A percentile compares a stretch with the other conserved stretches of the same genome.
These are phyloP conservation scores for Chrysomallon squamiferum DNA, from an alignment of 1,140 invertebrate genomes.

Conservation along the genomic window DNA sequence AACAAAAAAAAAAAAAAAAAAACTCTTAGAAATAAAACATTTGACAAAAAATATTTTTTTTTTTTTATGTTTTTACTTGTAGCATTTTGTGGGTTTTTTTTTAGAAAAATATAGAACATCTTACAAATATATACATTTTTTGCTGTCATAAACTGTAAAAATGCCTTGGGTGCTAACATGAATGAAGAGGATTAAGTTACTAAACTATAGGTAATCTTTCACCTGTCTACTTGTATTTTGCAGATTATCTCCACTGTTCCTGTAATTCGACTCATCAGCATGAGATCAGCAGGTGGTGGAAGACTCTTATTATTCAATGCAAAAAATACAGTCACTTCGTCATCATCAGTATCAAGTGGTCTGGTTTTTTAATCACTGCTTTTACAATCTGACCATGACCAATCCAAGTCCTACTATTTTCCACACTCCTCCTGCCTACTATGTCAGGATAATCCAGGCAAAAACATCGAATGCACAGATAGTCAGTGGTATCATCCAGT, in stretches of 20 bases:
- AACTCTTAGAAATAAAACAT: too few species aligned
- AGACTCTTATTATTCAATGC: background rate
- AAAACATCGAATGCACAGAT: background rate
- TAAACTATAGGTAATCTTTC: background rate
- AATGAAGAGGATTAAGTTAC: too few species aligned
- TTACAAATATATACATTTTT: too few species aligned
- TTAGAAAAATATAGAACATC: too few species aligned
- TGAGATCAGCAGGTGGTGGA: background rate
- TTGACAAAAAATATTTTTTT: too few species aligned
- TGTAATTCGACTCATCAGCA: background rate
- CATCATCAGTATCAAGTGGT: background rate
- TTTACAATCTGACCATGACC: constrained; percentile 1
- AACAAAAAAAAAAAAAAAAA: too few species aligned
- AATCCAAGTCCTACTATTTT: background rate
- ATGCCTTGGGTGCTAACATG: too few species aligned
- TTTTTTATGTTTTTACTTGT: too few species aligned
- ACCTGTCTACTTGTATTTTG: constrained; percentile 18
- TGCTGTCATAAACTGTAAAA: too few species aligned
- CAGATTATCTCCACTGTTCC: background rate
- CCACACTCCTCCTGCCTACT: background rate
- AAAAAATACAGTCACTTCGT: background rate
- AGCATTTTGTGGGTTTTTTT: too few species aligned
- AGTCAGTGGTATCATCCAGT: too few species aligned
- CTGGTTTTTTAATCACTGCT: background rate
- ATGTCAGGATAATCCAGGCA: background rate